Evolutionary conservation across 2,888 invertebrate species (phyloP).

Genomic region (Acholoe squamosa): DNA sequence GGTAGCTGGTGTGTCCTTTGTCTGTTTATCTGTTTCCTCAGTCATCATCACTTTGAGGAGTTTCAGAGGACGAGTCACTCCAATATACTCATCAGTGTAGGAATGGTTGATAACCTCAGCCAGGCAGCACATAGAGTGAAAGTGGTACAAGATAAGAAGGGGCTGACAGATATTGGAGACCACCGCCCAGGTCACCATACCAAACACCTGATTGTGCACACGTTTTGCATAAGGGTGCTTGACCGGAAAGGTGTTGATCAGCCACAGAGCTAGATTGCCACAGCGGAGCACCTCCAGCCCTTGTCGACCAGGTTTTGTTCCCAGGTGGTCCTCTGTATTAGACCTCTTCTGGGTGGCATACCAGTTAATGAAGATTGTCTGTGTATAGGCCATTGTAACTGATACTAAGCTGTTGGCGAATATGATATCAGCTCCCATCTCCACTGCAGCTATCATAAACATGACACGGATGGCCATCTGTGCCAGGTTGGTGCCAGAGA

Average conservation of each 20-base stretch:
- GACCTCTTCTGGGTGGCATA: slow-evolving; percentile 59
- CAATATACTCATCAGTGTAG: slow-evolving; percentile 52
- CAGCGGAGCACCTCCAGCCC: slow-evolving; percentile 43
- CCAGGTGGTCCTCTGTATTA: slow-evolving; percentile 33
- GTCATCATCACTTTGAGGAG: background rate
- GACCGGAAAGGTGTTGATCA: slow-evolving; percentile 46
- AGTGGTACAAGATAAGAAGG: slow-evolving; percentile 56
- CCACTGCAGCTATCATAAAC: slow-evolving; percentile 57
- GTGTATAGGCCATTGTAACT: slow-evolving; percentile 34
- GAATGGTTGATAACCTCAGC: slow-evolving; percentile 56
- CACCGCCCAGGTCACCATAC: slow-evolving; percentile 39
- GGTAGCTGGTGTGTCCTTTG: too few species aligned
- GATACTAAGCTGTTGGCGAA: slow-evolving; percentile 33
- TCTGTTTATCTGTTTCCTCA: too few species aligned
- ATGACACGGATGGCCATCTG: slow-evolving; percentile 23
- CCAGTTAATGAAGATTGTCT: slow-evolving; percentile 59
- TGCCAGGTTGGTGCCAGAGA: slow-evolving; percentile 23
- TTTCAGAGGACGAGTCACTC: slow-evolving; percentile 35
- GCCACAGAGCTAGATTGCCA: slow-evolving; percentile 62
- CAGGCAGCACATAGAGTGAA: slow-evolving; percentile 56
- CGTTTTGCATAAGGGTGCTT: slow-evolving; percentile 39
- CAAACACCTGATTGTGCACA: slow-evolving; percentile 42
- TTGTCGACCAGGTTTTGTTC: slow-evolving; percentile 55
- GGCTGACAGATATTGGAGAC: slow-evolving; percentile 60
- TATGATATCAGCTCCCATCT: background rate